Percentiles rank a stretch among this genome's conserved stretches.
phyloP scores from a whole-genome alignment of 2,888 invertebrate species.

The Itoplectis maculator region DNA sequence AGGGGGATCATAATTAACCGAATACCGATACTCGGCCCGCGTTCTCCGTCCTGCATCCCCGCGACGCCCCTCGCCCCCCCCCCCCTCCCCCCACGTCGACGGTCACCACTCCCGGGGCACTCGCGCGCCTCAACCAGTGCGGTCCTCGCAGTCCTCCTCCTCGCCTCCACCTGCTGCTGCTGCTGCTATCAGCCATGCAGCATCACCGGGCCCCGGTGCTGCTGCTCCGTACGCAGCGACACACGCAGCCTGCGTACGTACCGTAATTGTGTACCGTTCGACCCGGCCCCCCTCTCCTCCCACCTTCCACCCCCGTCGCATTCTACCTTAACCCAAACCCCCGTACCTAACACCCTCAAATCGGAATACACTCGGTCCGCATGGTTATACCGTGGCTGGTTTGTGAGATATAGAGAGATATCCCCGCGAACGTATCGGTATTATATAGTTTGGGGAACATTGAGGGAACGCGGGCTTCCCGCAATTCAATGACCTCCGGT shows the following conservation, averaged over 20 bases:
- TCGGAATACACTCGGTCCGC: slow-evolving; percentile 39
- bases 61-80: not conserved
- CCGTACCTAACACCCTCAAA: slow-evolving; percentile 32
- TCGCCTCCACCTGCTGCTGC: slow-evolving; percentile 45
- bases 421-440: not conserved
- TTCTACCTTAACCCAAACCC: slow-evolving; percentile 40
- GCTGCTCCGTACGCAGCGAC: slow-evolving; percentile 76
- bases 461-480: not conserved
- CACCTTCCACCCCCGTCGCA: not conserved
- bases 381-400: slow-evolving; percentile 43
- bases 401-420: slow-evolving; percentile 17
- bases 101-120: slow-evolving; percentile 63
- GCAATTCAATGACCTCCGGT: slow-evolving; percentile 25
- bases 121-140: slow-evolving; percentile 54
- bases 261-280: slow-evolving; percentile 79
- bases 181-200: slow-evolving; percentile 58
- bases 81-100: slow-evolving; percentile 40
- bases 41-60: slow-evolving; percentile 70
- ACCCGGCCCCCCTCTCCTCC: slow-evolving; percentile 38
- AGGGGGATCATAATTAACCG: slow-evolving; percentile 84
- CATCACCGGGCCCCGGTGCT: slow-evolving; percentile 61
- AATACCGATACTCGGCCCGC: slow-evolving; percentile 84
- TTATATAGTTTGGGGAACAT: slow-evolving; percentile 12
- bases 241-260: slow-evolving; percentile 77
- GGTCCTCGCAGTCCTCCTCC: slow-evolving; percentile 59